phyloP scores from a whole-genome alignment of 2,888 invertebrate genomes.

The Agrochola lychnidis region DNA sequence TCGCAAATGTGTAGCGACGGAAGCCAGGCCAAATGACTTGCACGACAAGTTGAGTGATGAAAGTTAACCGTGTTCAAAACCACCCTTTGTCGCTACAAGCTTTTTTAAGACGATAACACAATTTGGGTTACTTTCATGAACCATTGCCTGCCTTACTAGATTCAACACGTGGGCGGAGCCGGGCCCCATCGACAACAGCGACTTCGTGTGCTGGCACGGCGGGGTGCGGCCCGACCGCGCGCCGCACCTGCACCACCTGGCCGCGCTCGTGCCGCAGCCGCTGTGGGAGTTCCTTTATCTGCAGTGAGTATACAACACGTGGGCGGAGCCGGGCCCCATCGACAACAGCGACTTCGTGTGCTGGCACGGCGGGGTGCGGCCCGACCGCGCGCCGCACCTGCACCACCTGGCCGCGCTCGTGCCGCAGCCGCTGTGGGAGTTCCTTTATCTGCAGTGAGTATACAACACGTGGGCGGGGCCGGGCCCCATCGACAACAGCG shows the following conservation, averaged over 20 bases:
- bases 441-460: conserved; percentile 93
- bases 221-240: too few species aligned
- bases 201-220: too few species aligned
- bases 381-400: conserved; percentile 93
- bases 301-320: too few species aligned
- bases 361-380: conserved; percentile 96
- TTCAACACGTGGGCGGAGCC: too few species aligned
- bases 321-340: conserved; percentile 91
- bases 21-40: too few species aligned
- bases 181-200: too few species aligned
- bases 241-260: too few species aligned
- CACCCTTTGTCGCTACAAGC: background rate
- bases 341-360: conserved; percentile 98
- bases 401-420: conserved; percentile 93
- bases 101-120: background rate
- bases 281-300: too few species aligned
- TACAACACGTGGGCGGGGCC: conserved; percentile 97
- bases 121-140: background rate
- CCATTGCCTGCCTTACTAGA: background rate
- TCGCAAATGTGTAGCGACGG: too few species aligned
- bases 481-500: conserved; percentile 97
- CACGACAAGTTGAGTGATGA: too few species aligned
- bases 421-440: conserved; percentile 96
- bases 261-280: too few species aligned
- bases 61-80: background rate